Percentiles rank a stretch among this genome's conserved stretches.
Conservation (phyloP, 1,140 invertebrate genomes). For the Caenorhabditis inopinata region DNA sequence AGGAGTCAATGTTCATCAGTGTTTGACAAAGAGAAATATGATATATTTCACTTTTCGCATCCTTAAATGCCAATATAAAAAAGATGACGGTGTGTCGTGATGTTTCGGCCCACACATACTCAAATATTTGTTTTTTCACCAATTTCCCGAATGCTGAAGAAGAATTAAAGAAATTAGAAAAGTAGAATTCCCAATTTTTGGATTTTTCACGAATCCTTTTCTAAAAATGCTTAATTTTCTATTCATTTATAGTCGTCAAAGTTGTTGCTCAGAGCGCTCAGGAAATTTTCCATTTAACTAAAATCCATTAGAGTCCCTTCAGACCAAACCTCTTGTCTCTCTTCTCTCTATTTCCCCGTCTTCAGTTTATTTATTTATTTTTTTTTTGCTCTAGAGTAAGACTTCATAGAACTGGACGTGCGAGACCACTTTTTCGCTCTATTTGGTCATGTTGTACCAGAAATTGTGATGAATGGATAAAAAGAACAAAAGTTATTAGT, state of each 20-base stretch:
- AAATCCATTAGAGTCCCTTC: conserved; percentile 8
- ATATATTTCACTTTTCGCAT: background rate
- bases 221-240: too few species aligned
- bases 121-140: background rate
- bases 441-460: too few species aligned
- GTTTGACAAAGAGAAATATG: background rate
- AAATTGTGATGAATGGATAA: too few species aligned
- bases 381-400: background rate
- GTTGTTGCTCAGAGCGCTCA: background rate
- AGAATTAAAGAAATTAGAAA: too few species aligned
- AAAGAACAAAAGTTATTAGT: too few species aligned
- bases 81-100: background rate
- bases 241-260: too few species aligned
- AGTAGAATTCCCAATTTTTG: too few species aligned
- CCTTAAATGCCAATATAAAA: background rate
- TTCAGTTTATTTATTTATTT: background rate
- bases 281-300: background rate
- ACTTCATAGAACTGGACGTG: background rate
- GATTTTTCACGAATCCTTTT: too few species aligned
- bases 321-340: background rate
- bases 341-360: background rate
- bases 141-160: too few species aligned
- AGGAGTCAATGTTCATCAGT: too few species aligned
- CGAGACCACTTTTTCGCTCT: background rate
- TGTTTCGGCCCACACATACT: background rate